phyloP scores from a whole-genome alignment of 2,113 vertebrate species.

The Micromys minutus region DNA sequence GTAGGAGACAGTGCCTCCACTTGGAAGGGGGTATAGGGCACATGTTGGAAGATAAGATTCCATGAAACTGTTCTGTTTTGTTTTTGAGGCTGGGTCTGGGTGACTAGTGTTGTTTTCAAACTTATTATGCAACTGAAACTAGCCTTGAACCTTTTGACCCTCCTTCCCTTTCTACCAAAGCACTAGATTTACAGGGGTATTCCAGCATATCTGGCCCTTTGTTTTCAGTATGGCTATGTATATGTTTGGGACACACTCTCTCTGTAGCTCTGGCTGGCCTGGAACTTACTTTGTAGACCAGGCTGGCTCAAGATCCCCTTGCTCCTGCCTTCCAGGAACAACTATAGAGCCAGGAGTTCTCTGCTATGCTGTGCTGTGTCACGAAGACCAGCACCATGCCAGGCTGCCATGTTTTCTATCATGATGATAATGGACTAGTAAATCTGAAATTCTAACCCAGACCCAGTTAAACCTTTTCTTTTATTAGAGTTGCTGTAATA shows the following conservation, averaged over 20 bases:
- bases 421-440: too few relatives aligned
- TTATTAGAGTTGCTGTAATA: too few relatives aligned
- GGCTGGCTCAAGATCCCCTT: background rate
- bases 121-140: background rate
- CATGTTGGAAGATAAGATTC: background rate
- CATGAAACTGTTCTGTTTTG: background rate
- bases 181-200: background rate
- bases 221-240: background rate
- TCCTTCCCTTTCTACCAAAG: background rate
- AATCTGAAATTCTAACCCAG: too few relatives aligned
- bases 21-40: too few relatives aligned
- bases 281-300: background rate
- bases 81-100: background rate
- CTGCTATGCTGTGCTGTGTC: too few relatives aligned
- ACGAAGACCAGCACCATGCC: too few relatives aligned
- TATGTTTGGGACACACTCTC: background rate
- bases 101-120: background rate
- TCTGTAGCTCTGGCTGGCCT: background rate
- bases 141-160: background rate
- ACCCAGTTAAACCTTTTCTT: too few relatives aligned
- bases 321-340: background rate
- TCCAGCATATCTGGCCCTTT: background rate
- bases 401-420: too few relatives aligned
- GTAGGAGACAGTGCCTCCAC: background rate
- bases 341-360: too few relatives aligned